Base-by-base conservation (phyloP, 2,797 vertebrate species). In the Pygocentrus nattereri region DNA sequence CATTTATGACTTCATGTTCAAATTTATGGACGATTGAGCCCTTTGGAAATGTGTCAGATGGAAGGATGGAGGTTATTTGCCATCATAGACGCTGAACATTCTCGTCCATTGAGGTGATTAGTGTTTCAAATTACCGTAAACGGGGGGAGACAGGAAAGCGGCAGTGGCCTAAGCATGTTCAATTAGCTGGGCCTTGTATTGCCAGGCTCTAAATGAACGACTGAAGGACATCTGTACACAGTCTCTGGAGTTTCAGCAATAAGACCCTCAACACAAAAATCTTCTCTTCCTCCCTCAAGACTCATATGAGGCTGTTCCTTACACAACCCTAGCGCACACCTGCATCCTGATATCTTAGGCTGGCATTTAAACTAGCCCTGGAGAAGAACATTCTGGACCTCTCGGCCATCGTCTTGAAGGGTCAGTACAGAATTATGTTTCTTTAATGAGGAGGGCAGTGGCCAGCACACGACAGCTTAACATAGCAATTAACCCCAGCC, bases 11-110 rank as follows among this genome's bases (percentile, higher is more conserved):
- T 89, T 85, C 78, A 87, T 90, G 90, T 89, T 78, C 67, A 87
- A 89, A 93, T 92, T 92, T 93, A 93, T 91, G 90, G 89, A 90
- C 89, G 90, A 93, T 90, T 91, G 91, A 85, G 88, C 83, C 86
- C 87, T 89, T 90, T 93, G 86, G 87, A 90, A 92, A 91, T 88
- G 91, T 88, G 90, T 90, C 89, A 88, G 86, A 88, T 88, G 81
- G 89, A 91, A 87, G 87, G 87, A 91, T 79, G 71, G 61, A 83
- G 64, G 80, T 81, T 90, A 88, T 93, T 92, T 91, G 90, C 85
- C 83, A 79, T 90, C 90, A 91, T 87, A 89, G 86, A 72, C 59
- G 54, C 69, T 49, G 78, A 88, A 87, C 84, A 62, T 67, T 67
- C 77, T 87, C 87, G 84, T 87, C 89, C 83, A 88, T 71, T 49